Base-by-base conservation (phyloP, 1,140 invertebrate genomes). In the Neodiprion virginianus region DNA sequence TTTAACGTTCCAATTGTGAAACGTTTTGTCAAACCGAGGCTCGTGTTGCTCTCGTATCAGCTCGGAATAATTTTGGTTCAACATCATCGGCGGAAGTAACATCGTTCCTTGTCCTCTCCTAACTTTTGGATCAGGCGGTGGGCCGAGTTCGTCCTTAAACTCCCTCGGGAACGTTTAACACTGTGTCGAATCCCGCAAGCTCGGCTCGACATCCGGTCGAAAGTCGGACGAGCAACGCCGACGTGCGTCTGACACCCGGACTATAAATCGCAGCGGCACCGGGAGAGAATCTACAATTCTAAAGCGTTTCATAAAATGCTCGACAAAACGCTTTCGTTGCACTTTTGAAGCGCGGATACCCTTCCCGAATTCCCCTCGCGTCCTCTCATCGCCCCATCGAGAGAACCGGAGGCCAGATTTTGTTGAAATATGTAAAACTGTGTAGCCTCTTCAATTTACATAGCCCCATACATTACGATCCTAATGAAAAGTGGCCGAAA, bases 361-460 rank as follows among this genome's bases (percentile, higher is more conserved):
- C 49, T 72, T 73, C 73, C 79, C 72, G 71, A 67, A 72, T 48
- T 23, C 71, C 53, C 23, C 48, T 71, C 68, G 11, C 53, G 53
- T 69, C 72, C 67, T 50, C 61, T 23, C 65, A 67, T 8, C 68
- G 49, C 48, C 50, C 49, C 65, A 10, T 48, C 17, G 49, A 69
- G 71, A 53, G 9, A n/a, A 12, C 21, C 11, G 21, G 70, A 61
- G 11, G 28, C 48, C 23, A 74, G 78, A 76, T 81, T 83, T 81
- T 86, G 85, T 86, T 88, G 86, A 85, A 87, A 88, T 88, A 88
- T 88, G 86, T 88, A 88, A 88, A 88, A 87, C 79, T 84, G 81
- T 82, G 84, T 87, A 86, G 87, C 85, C 87, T 88, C 87, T 88
- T 87, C 80, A 85, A 88, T 88, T 88, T 88, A 87, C 86, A 88